phyloP scores from a whole-genome alignment of 1,140 invertebrate species.

The Hyphantria cunea region DNA sequence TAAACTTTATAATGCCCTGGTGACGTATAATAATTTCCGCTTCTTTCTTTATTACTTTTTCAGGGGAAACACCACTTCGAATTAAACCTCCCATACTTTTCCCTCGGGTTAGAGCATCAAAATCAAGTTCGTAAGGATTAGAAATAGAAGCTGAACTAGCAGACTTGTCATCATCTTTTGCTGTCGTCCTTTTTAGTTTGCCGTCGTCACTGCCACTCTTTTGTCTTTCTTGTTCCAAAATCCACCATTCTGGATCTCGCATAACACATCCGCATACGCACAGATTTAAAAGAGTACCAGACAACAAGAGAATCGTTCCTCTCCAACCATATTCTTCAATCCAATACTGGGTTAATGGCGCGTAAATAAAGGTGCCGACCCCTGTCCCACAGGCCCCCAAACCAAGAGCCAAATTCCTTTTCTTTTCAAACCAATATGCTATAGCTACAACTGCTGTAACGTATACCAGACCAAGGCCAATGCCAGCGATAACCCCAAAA shows the following conservation, averaged over 20 bases:
- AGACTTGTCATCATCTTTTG: constrained; percentile 56
- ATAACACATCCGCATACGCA: constrained; percentile 94
- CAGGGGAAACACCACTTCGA: constrained; percentile 84
- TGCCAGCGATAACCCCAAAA: constrained; percentile 92
- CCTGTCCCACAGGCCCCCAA: constrained; percentile 95
- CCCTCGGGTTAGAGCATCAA: constrained; percentile 51
- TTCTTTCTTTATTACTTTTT: constrained; percentile 85
- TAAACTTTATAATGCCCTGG: constrained; percentile 58
- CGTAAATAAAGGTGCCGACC: constrained; percentile 92
- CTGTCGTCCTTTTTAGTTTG: constrained; percentile 30
- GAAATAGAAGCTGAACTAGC: constrained; percentile 77
- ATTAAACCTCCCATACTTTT: constrained; percentile 79
- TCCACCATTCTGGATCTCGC: constrained; percentile 92
- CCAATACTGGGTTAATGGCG: constrained; percentile 89
- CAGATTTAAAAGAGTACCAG: constrained; percentile 93
- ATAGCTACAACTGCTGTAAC: constrained; percentile 96
- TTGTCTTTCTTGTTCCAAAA: constrained; percentile 83
- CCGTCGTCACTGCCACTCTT: constrained; percentile 41
- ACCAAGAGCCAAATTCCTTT: constrained; percentile 94
- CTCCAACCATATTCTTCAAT: constrained; percentile 93
- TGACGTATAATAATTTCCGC: constrained; percentile 79
- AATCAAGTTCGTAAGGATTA: constrained; percentile 62
- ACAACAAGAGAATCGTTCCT: constrained; percentile 91
- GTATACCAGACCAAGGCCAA: constrained; percentile 93
- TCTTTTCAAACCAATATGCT: constrained; percentile 98